Evolutionary conservation across 2,888 invertebrate genomes (phyloP), one percentile per base, ranked within the genome.

Genomic region (Ornithoptera priamus): DNA sequence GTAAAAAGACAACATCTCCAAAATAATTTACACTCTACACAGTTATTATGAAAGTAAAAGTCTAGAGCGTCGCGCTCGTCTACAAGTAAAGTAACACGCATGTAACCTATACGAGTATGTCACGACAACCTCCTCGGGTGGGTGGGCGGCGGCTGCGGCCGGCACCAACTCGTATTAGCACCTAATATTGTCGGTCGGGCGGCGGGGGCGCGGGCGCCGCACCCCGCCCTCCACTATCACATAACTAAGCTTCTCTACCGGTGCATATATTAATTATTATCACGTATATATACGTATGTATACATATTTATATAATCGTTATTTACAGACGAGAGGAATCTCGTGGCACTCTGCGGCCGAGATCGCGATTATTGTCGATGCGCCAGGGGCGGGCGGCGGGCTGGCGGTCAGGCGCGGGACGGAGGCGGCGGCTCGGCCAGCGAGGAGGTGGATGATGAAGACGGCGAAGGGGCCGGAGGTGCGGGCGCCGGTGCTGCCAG

Each of bases 381-480:
- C 78, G 88, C 93, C 86, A 89, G 82, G 77, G 93, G 93, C 76
- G 93, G 93, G 76, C 93, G 93, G 70, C 90, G 88, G 82, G 93
- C 93, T 80, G 88, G 92, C 76, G 94, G 93, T 85, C 94, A 94
- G 78, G 94, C 90, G 81, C 85, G 94, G 81, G 81, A 93, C 76
- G 81, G 93, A 80, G 76, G 94, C 81, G 79, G 95, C 82, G 78
- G 94, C 89, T 83, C 94, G 86, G 88, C 91, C 77, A 94, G 93
- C 73, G 94, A 94, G 66, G 94, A 94, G 69, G 94, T 94, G 68
- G 94, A 94, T 60, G 94, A 94, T 24, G 94, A 94, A 80, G 94
- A 93, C 74, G 94, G 93, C 72, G 93, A 86, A 75, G 93, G 82
- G 78, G 93, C 86, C 72, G 93, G 86, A 72, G 94, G 88, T 73